These are phyloP conservation scores for Poicephalus meyeri DNA, from an alignment of 2,113 vertebrate species.

Conservation along the genomic window DNA sequence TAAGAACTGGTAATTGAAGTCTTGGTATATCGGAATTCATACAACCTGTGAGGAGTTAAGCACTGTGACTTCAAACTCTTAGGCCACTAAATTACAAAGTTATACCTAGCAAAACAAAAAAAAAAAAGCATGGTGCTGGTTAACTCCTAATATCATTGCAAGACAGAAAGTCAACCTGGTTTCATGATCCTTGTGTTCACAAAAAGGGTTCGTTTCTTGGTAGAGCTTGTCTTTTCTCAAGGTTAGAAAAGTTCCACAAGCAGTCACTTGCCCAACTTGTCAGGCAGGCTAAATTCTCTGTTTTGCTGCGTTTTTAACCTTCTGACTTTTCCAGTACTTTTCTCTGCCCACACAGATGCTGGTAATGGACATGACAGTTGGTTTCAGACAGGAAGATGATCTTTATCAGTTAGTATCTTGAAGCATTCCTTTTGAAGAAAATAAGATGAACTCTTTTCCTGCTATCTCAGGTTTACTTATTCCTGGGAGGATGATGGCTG, in stretches of 20 bases:
- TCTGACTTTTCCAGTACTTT: neutral
- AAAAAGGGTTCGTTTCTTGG: neutral
- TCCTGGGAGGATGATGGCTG: neutral
- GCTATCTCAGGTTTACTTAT: neutral
- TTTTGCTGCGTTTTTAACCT: neutral
- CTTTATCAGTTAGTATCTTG: neutral
- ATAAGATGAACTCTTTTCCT: neutral
- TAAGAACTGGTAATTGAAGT: neutral
- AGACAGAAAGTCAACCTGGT: neutral
- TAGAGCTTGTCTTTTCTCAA: neutral
- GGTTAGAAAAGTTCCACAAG: neutral
- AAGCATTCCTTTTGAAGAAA: neutral
- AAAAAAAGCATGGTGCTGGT: rapidly evolving
- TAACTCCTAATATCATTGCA: neutral
- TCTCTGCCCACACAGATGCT: neutral
- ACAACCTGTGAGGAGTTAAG: neutral
- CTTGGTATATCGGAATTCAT: neutral
- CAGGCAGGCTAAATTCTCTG: neutral
- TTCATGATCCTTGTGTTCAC: neutral
- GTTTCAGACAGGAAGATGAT: neutral
- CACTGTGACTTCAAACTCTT: neutral
- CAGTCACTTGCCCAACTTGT: neutral
- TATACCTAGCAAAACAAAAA: neutral
- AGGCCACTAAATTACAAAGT: neutral
- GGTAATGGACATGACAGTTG: neutral